Base-by-base conservation (phyloP, 2,888 invertebrate species). In the Caenorhabditis auriculariae region DNA sequence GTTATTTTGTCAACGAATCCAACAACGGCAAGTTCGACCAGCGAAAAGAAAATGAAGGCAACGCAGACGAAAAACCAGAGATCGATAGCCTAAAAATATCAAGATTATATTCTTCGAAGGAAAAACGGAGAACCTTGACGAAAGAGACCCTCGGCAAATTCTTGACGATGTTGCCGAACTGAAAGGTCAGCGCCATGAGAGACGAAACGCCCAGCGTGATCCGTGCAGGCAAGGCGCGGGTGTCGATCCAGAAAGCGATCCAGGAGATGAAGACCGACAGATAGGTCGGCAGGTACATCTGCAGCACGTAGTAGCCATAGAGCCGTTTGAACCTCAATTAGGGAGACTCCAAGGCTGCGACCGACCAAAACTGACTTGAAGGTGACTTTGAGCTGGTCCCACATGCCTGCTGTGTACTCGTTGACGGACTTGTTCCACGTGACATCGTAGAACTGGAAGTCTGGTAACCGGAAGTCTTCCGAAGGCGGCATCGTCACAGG, bases 181-280 rank as follows among this genome's bases (percentile, higher is more conserved):
- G 80, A 45, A 80, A 80, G 4, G 78, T 78, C 23, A 81, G 56
- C 2, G 81, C 81, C 81, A 81, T 81, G 4, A 81, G 66, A 51
- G 65, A 66, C 6, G 76, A 76, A 4, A 81, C 81, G 12, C 81
- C 81, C 19, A 81, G 69, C 4, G 80, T 81, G 38, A 81, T 80
- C 37, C 81, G 47, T 7, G 81, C 81, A 1, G 81, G 80, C 26
- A 81, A 64, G n/a, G 80, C 76, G 19, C 74, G 44, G 0, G 73
- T 75, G 50, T 80, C 80, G 43, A 81, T 74, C 78, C 78, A 80
- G 54, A 80, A 80, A 7, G 80, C 77, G 45, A 80, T 80, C 80
- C 79, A 80, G 3, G 74, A 75, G 24, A 76, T 76, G 52, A 77
- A 74, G 5, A 73, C 73, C 17, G 76, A 77, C 9, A 77, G 46